These are phyloP conservation scores for Sceliomorpha sp. DNA, from an alignment of 2,888 invertebrate genomes.

Conservation along the genomic window DNA sequence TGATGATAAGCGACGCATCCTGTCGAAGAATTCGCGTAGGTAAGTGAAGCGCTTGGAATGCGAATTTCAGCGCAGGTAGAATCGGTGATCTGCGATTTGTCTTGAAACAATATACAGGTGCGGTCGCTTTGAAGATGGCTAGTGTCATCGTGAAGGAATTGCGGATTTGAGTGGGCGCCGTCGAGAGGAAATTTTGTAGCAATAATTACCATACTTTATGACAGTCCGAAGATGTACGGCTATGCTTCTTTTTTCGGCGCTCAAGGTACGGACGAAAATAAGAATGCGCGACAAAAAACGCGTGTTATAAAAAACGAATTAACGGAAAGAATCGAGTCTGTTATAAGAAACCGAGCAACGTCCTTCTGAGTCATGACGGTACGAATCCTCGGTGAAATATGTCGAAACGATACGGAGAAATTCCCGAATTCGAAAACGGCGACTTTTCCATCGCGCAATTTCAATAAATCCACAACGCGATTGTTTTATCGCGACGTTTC, in stretches of 20 bases:
- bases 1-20: conserved; percentile 22
- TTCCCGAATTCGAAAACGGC: too few relatives aligned
- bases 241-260: background rate
- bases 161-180: conserved; percentile 42
- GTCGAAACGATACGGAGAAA: too few relatives aligned
- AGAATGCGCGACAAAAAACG: too few relatives aligned
- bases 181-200: conserved; percentile 20
- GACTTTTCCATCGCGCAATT: too few relatives aligned
- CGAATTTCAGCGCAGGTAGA: conserved; percentile 26
- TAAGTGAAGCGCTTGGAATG: conserved; percentile 56
- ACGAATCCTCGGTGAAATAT: too few relatives aligned
- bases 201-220: conserved; percentile 3
- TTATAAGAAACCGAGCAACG: too few relatives aligned
- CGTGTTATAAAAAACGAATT: too few relatives aligned
- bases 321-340: too few relatives aligned
- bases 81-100: conserved; percentile 27
- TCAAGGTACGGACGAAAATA: conserved; percentile 1
- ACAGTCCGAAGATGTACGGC: too few relatives aligned
- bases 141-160: conserved; percentile 62
- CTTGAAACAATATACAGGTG: conserved; percentile 67
- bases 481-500: too few relatives aligned
- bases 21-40: conserved; percentile 61
- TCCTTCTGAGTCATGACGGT: too few relatives aligned
- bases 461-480: too few relatives aligned
- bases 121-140: conserved; percentile 62